Conservation (phyloP, 2,797 vertebrate genomes). For the Antennarius maculatus region DNA sequence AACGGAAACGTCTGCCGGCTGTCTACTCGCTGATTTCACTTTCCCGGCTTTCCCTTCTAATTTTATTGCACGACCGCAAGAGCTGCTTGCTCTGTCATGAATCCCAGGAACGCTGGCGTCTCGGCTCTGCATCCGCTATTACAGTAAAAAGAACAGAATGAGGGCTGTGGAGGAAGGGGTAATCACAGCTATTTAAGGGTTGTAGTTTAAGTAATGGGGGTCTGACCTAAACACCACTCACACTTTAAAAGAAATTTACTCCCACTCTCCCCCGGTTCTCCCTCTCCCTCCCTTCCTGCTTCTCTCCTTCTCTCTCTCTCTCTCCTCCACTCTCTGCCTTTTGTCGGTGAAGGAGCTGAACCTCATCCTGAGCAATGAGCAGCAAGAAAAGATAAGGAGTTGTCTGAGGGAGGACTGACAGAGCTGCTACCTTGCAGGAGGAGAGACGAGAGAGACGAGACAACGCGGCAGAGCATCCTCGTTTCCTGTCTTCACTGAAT, state of each 20-base stretch:
- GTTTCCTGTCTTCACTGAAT: constrained; percentile 28
- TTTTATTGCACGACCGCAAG: constrained; percentile 61
- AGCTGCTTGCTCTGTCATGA: constrained; percentile 58
- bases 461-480: constrained; percentile 38
- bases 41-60: constrained; percentile 53
- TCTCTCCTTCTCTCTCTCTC: constrained; percentile 46
- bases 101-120: constrained; percentile 71
- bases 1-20: constrained; percentile 34
- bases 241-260: constrained; percentile 73
- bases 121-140: constrained; percentile 68
- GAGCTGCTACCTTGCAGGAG: constrained; percentile 64
- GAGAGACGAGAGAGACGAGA: neutral
- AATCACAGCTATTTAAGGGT: constrained; percentile 75
- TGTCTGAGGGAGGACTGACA: constrained; percentile 48
- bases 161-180: constrained; percentile 42
- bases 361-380: constrained; percentile 52
- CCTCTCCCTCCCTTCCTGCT: constrained; percentile 38
- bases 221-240: constrained; percentile 77
- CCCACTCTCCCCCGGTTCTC: constrained; percentile 46
- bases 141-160: constrained; percentile 58
- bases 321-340: constrained; percentile 47
- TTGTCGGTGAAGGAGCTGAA: constrained; percentile 56
- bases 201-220: constrained; percentile 69
- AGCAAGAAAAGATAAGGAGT: constrained; percentile 59
- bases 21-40: constrained; percentile 45